Evolutionary conservation across 2,113 vertebrate genomes (phyloP), one percentile per base, ranked within the genome.

Genomic region (Sphaerodactylus townsendi): DNA sequence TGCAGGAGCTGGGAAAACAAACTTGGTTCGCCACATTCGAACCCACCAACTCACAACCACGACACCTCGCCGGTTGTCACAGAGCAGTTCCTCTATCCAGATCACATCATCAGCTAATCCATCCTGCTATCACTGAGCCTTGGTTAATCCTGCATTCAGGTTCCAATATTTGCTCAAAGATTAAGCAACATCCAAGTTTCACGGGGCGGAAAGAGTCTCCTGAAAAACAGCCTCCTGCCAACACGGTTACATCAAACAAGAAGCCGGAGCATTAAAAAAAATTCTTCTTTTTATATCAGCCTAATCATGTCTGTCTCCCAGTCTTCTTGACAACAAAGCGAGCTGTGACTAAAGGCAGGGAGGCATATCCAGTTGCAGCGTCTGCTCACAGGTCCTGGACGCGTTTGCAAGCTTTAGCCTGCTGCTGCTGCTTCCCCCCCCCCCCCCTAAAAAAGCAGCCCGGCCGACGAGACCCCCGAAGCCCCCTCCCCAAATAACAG

Each of bases 121-220:
- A 92, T 35, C 79, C 74, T 74, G 80, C 72, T 30, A 0, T 1
- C 23, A 87, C 19, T 30, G n/a, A 82, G 84, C 19, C 33, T 46
- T 79, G 50, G 74, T 78, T 87, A 86, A 93, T 90, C 79, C 46
- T 82, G 21, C 78, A 83, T 81, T 9, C 30, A 83, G 73, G 81
- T 7, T 90, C 73, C 77, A 77, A 77, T 88, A 91, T 94, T 94
- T 92, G 88, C 91, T 90, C 53, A 17, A 88, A 59, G 92, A 92
- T 93, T 91, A 92, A 94, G 89, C 89, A 93, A 92, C 0, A 3
- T 88, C 85, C 76, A 85, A 21, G 46, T 91, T 90, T 76, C 76
- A 87, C n/a, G 75, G 76, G 78, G 87, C 87, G 25, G 77, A 85
- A 89, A 91, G 37, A 79, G 87, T 88, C 6, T 80, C 87, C 77